Evolutionary conservation across 2,113 vertebrate species (phyloP).

Genomic region (Sciurus niger): DNA sequence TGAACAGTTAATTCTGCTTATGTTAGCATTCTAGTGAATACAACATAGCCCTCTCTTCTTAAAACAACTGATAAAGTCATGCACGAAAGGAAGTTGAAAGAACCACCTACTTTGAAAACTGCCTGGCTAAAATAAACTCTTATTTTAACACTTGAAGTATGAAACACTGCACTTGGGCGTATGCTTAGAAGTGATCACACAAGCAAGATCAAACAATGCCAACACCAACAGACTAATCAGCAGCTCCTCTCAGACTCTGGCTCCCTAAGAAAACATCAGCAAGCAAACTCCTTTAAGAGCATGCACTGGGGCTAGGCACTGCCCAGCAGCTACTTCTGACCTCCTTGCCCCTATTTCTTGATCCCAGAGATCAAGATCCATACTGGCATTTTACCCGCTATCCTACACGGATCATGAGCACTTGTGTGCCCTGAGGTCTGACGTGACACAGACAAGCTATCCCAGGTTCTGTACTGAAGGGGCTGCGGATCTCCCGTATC

Average conservation of each 20-base stretch:
- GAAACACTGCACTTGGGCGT: background rate
- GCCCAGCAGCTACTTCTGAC: background rate
- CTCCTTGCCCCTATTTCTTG: background rate
- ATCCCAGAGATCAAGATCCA: background rate
- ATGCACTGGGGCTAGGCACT: background rate
- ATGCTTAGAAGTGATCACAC: background rate
- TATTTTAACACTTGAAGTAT: slow-evolving; percentile 7
- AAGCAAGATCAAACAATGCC: background rate
- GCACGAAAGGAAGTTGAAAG: slow-evolving; percentile 16
- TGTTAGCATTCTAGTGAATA: slow-evolving; percentile 25
- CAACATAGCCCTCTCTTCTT: background rate
- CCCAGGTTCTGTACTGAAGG: background rate
- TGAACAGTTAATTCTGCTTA: background rate
- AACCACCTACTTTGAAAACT: slow-evolving; percentile 44
- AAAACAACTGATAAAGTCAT: slow-evolving; percentile 34
- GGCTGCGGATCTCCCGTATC: background rate
- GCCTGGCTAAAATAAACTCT: background rate
- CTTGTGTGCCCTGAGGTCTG: background rate
- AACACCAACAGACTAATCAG: background rate
- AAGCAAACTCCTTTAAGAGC: background rate
- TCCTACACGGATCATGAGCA: background rate
- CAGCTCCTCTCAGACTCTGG: background rate
- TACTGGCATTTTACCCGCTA: background rate
- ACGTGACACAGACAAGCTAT: background rate
- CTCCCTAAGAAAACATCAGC: background rate